Evolutionary conservation across 2,888 invertebrate genomes (phyloP), one percentile per base, ranked within the genome.

Genomic region (Rotaria magnacalcarata): DNA sequence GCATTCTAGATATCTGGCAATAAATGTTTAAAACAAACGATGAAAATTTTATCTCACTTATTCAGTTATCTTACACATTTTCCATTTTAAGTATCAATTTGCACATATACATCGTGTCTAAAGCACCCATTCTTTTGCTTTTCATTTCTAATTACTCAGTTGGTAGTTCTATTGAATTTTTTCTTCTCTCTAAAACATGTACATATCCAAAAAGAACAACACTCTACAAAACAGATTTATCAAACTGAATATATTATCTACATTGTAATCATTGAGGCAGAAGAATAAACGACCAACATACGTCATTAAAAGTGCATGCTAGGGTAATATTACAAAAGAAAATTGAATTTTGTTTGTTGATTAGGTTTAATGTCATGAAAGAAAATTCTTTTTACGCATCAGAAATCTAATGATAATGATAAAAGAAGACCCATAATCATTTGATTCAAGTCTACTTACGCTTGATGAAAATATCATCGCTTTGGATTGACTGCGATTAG

Each of bases 401-500:
- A 52, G 11, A 52, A 52, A 52, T 14, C 11, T 52, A 47, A 47
- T 47, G 47, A 10, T 47, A 47, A 47, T 47, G 47, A 47, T 47
- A 47, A 47, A 10, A 52, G 50, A 11, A 14, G 50, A 52, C 14
- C 0, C 11, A 14, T 52, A 52, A 52, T 52, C 14, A 52, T 52
- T 19, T 54, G 3, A 14, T 54, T 54, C 5, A 4, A 14, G 1
- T 11, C 11, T n/a, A 43, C 75, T 43, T 75, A 75, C 75, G 7
- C 75, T 43, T 27, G 43, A 5, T 43, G 75, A 5, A 43, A 75
- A 75, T 43, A 75, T 75, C 75, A 75, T 75, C 24, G 75, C 75
- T 75, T 75, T 75, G 21, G 75, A 75, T 75, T 75, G 75, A 75
- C 75, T 75, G 43, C 75, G 75, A 75, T 75, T 75, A 8, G 75